Conservation (phyloP, 2,113 vertebrate species). For the Osmerus eperlanus region DNA sequence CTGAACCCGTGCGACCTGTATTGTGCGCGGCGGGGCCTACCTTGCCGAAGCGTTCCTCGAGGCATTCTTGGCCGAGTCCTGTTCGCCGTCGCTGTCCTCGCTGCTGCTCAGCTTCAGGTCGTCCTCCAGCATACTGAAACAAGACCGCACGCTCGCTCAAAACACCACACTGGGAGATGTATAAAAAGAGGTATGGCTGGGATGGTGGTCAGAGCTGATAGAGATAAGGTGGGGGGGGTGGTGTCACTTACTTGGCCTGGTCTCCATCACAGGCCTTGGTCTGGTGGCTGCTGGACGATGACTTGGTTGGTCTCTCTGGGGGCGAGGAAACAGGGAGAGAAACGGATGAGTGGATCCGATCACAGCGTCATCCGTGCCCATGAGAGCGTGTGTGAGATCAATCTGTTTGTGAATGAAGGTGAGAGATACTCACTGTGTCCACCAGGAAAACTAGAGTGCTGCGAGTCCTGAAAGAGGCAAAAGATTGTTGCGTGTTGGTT, state of each 20-base stretch:
- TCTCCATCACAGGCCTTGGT: conserved; percentile 80
- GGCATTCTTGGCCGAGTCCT: conserved; percentile 89
- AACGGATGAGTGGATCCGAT: not conserved
- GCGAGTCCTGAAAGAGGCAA: conserved; percentile 75
- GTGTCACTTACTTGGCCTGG: conserved; percentile 64
- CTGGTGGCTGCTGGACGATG: conserved; percentile 82
- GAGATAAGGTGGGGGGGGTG: not conserved
- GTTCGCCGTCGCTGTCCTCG: conserved; percentile 96
- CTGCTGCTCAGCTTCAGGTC: conserved; percentile 98
- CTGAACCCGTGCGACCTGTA: too few species aligned
- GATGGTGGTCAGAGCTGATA: too few species aligned
- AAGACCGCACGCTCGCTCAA: not conserved
- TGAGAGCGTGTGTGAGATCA: not conserved
- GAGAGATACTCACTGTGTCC: conserved; percentile 85
- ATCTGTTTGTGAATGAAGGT: not conserved
- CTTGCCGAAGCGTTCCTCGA: conserved; percentile 89
- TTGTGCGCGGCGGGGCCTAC: conserved; percentile 40
- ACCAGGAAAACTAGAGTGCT: conserved; percentile 79
- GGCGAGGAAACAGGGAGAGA: not conserved
- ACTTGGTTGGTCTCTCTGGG: conserved; percentile 88
- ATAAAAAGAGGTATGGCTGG: too few species aligned
- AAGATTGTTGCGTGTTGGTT: not conserved
- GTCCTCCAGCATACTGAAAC: conserved; percentile 86
- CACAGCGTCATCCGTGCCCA: too few species aligned
- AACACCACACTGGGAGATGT: not conserved